phyloP scores from a whole-genome alignment of 1,140 invertebrate genomes.

The Pissodes strobi region DNA sequence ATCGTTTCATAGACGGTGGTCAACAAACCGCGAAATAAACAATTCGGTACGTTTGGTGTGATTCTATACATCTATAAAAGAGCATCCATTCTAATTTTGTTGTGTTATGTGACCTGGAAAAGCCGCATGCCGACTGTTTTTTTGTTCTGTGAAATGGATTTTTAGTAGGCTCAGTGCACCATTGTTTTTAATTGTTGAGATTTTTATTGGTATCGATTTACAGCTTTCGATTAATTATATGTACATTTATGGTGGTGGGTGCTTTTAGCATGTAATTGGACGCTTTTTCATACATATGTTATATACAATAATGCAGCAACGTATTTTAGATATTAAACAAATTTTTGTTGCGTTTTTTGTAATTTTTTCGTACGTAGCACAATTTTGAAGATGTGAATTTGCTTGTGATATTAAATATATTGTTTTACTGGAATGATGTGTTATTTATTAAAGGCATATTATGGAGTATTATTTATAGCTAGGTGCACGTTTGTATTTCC shows the following conservation, averaged over 20 bases:
- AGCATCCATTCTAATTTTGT: slow-evolving; percentile 8
- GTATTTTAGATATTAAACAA: neutral
- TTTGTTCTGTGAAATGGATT: slow-evolving; percentile 41
- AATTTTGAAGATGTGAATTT: slow-evolving; percentile 1
- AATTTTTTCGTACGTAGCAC: slow-evolving; percentile 1
- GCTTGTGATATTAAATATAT: slow-evolving; percentile 9
- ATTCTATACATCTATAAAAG: slow-evolving; percentile 21
- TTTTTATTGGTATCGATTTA: slow-evolving; percentile 10
- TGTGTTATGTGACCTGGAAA: slow-evolving; percentile 24
- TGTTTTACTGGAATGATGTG: neutral
- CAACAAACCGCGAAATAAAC: slow-evolving; percentile 68
- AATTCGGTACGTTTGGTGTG: slow-evolving; percentile 61
- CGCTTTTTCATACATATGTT: slow-evolving; percentile 15
- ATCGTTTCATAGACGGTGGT: slow-evolving; percentile 68
- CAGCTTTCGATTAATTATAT: neutral
- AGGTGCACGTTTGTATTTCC: slow-evolving; percentile 3
- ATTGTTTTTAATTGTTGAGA: slow-evolving; percentile 12
- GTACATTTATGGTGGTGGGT: neutral
- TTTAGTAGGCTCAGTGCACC: slow-evolving; percentile 43
- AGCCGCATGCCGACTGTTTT: slow-evolving; percentile 43
- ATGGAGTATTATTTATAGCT: neutral
- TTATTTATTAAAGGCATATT: slow-evolving; percentile 5
- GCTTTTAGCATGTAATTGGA: slow-evolving; percentile 26
- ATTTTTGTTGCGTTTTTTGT: slow-evolving; percentile 14
- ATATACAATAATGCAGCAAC: slow-evolving; percentile 8